A percentile compares a stretch with the other conserved stretches of the same genome.
Evolutionary conservation across 2,797 vertebrate genomes (phyloP).

Genomic region (Myotis vivesi): DNA sequence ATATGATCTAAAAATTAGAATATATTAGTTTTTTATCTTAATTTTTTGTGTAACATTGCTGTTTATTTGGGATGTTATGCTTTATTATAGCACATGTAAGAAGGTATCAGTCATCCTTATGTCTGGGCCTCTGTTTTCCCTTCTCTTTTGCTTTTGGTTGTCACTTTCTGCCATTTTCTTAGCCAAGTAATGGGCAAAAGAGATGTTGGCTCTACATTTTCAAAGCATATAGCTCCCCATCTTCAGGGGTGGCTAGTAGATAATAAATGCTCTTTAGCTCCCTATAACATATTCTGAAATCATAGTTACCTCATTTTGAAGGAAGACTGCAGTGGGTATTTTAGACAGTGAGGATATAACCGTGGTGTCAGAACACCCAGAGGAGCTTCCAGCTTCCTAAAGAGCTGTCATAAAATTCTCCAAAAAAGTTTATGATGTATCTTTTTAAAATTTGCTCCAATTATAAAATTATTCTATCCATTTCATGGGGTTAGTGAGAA

Average conservation of each 20-base stretch:
- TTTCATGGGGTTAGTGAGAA: background rate
- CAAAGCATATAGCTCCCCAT: background rate
- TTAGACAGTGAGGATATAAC: background rate
- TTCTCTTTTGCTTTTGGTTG: background rate
- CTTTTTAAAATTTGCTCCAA: background rate
- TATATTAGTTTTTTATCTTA: background rate
- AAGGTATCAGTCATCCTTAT: background rate
- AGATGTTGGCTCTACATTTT: background rate
- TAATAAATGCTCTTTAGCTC: background rate
- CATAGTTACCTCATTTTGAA: background rate
- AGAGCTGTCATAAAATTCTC: background rate
- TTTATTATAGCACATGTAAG: background rate
- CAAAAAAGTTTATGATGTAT: background rate
- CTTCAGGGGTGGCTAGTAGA: background rate
- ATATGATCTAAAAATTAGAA: slow-evolving; percentile 33
- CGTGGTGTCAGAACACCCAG: background rate
- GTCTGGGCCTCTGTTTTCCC: background rate
- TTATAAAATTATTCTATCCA: slow-evolving; percentile 1
- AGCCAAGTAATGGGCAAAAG: background rate
- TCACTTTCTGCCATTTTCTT: background rate
- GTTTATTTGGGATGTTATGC: background rate
- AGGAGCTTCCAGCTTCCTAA: background rate
- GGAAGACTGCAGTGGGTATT: background rate
- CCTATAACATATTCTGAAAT: background rate
- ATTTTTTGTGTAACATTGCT: background rate